phyloP scores from a whole-genome alignment of 2,113 vertebrate species.

The Agelaius phoeniceus region DNA sequence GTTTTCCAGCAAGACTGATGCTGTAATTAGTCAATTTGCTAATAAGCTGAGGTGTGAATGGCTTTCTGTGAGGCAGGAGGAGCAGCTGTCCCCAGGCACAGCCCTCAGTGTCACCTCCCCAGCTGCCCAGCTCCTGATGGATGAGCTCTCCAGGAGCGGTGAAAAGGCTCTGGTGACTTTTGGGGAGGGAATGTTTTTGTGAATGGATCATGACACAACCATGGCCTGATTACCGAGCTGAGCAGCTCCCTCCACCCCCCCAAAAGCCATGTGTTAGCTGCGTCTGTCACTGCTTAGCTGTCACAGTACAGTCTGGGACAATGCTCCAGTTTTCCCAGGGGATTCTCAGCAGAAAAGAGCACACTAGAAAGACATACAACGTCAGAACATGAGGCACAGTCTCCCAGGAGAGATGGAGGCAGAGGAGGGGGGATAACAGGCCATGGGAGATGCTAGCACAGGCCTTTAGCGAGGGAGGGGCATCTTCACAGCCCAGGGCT shows the following conservation, averaged over 20 bases:
- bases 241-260: conserved; percentile 5
- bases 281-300: conserved; percentile 13
- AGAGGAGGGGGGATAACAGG: background rate
- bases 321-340: background rate
- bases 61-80: background rate
- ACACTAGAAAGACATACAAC: background rate
- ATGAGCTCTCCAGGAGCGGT: background rate
- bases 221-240: background rate
- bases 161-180: background rate
- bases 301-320: conserved; percentile 38
- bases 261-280: conserved; percentile 30
- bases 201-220: background rate
- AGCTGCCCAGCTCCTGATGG: conserved; percentile 1
- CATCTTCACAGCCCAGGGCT: background rate
- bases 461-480: background rate
- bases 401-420: background rate
- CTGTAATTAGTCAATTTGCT: conserved; percentile 31
- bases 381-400: background rate
- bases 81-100: background rate
- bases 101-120: background rate
- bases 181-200: background rate
- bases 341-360: conserved; percentile 17
- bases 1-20: background rate
- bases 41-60: background rate
- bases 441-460: background rate